Conservation (phyloP, 1,140 invertebrate species). For the Drosophila rhopaloa region DNA sequence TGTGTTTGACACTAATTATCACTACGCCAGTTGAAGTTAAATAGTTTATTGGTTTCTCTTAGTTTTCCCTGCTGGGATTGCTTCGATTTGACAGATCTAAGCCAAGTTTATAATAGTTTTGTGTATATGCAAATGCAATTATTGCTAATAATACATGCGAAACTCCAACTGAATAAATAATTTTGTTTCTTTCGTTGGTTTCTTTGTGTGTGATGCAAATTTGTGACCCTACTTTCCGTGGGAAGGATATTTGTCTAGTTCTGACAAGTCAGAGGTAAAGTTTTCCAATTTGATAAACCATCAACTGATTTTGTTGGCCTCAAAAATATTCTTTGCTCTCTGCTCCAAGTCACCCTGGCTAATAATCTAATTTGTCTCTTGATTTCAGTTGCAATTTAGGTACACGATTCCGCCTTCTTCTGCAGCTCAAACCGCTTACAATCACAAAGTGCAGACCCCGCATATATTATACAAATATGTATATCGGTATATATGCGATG, state of each 20-base stretch:
- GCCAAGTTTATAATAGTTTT: constrained; percentile 55
- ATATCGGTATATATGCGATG: constrained; percentile 16
- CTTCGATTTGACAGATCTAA: constrained; percentile 65
- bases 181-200: constrained; percentile 23
- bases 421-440: constrained; percentile 24
- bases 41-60: constrained; percentile 50
- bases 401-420: constrained; percentile 54
- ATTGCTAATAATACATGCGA: constrained; percentile 78
- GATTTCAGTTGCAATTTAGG: constrained; percentile 66
- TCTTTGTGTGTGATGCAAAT: constrained; percentile 20
- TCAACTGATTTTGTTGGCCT: constrained; percentile 24
- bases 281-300: constrained; percentile 20
- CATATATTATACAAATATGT: constrained; percentile 38
- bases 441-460: constrained; percentile 47
- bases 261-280: constrained; percentile 14
- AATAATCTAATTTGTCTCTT: constrained; percentile 43
- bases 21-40: constrained; percentile 80
- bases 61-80: constrained; percentile 38
- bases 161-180: constrained; percentile 55
- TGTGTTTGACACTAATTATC: constrained; percentile 83
- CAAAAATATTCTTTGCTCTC: constrained; percentile 36
- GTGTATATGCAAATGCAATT: constrained; percentile 65
- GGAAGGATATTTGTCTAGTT: constrained; percentile 1
- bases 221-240: constrained; percentile 1
- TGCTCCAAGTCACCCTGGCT: constrained; percentile 3